Evolutionary conservation across 2,797 vertebrate genomes (phyloP).

Genomic region (Gastrophryne carolinensis): DNA sequence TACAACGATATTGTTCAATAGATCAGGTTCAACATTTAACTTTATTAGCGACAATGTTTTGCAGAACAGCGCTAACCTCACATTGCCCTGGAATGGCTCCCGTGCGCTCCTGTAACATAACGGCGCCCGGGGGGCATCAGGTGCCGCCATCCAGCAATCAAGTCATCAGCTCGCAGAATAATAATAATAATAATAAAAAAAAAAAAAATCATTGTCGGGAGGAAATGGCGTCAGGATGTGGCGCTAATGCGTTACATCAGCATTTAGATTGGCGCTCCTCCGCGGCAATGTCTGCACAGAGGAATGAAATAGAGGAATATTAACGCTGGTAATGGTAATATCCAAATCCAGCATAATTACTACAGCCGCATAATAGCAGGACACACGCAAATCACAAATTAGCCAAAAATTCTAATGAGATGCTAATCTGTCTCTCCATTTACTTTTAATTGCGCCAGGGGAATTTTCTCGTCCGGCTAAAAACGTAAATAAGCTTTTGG

Average conservation of each 20-base stretch:
- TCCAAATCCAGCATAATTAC: neutral
- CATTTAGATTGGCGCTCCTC: constrained; percentile 3
- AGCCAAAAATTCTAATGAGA: constrained; percentile 13
- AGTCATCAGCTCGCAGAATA: neutral
- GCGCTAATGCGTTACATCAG: constrained; percentile 17
- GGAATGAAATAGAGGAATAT: neutral
- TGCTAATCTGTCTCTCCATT: constrained; percentile 22
- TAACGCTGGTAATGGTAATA: neutral
- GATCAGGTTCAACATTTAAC: too few species aligned
- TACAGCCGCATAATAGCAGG: neutral
- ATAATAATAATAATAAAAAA: too few species aligned
- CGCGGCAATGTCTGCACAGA: neutral
- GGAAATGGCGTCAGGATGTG: neutral
- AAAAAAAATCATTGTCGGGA: constrained; percentile 2
- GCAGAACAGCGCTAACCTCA: too few species aligned
- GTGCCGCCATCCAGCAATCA: neutral
- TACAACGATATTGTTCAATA: too few species aligned
- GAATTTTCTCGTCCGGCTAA: too few species aligned
- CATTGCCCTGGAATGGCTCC: too few species aligned
- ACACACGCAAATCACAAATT: constrained; percentile 9
- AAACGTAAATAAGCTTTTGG: too few species aligned
- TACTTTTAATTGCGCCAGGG: constrained; percentile 20
- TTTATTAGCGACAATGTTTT: too few species aligned
- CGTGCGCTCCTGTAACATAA: neutral
- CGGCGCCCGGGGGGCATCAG: neutral